Evolutionary conservation across 1,140 invertebrate species (phyloP), one percentile per base, ranked within the genome.

Genomic region (Hestina assimilis): DNA sequence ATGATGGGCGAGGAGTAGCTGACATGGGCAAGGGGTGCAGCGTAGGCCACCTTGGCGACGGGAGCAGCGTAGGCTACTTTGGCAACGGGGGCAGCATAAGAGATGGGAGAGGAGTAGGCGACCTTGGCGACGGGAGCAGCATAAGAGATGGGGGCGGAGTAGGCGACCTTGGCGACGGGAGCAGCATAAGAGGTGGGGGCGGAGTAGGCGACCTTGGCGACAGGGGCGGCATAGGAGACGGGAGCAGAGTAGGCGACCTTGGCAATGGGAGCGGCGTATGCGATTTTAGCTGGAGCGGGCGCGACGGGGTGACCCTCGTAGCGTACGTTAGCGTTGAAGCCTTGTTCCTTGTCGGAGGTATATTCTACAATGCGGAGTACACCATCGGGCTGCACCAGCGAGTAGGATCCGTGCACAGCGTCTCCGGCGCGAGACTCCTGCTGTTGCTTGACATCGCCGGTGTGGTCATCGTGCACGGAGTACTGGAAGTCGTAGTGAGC

Each of bases 401-500:
- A 91, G 79, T 92, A 92, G 47, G 83, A 85, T 51, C 92, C 92
- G 66, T 91, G 89, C 5, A 93, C 92, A 51, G 91, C 88, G 69
- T 93, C 91, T 12, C 92, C 92, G 23, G 69, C 68, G 53, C 87
- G 75, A 41, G 70, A 59, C 55, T 89, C 88, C 35, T 83, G 69
- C 61, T 87, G 83, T 45, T 75, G 66, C 66, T 89, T 89, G 28
- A 57, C 29, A 28, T 57, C 54, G 3, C 90, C 87, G 50, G 64
- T 87, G 58, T 88, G 78, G 8, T 74, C 89, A 69, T 93, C 92
- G 62, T 92, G 91, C 2, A 93, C 91, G 50, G 91, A 91, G 69
- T 93, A 93, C 9, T 89, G 84, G 72, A 92, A 93, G 48, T 91
- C 90, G 87, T 93, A 93, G 62, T 92, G 91, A 5, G 92, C 92